phyloP scores from a whole-genome alignment of 2,888 invertebrate genomes.

The Cenopis cana region DNA sequence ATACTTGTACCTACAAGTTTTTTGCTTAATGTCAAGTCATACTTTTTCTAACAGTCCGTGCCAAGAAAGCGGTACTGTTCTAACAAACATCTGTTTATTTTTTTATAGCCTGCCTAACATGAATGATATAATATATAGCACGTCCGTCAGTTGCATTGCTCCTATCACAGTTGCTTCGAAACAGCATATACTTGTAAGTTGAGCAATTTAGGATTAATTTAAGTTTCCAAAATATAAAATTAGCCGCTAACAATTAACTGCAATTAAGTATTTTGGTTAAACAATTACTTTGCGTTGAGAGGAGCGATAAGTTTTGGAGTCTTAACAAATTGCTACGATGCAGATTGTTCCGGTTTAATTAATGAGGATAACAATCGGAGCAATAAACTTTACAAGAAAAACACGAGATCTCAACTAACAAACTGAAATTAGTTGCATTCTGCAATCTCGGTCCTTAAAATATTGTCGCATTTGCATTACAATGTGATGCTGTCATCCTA shows the following conservation, averaged over 20 bases:
- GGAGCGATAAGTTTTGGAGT: conserved; percentile 59
- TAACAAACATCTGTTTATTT: conserved; percentile 44
- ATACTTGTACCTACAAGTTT: conserved; percentile 49
- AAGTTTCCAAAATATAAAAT: conserved; percentile 49
- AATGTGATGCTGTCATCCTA: neutral
- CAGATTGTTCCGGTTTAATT: conserved; percentile 59
- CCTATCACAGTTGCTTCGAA: neutral
- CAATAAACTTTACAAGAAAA: conserved; percentile 22
- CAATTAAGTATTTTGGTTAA: conserved; percentile 64
- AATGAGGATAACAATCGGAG: conserved; percentile 47
- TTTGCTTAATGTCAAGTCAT: conserved; percentile 52
- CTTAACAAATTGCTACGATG: conserved; percentile 50
- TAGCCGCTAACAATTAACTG: conserved; percentile 57
- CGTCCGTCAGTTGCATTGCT: neutral
- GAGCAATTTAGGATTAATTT: conserved; percentile 36
- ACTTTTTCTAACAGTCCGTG: conserved; percentile 48
- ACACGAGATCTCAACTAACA: neutral
- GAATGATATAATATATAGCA: conserved; percentile 19
- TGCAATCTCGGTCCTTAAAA: neutral
- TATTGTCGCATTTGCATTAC: neutral
- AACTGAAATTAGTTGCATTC: neutral
- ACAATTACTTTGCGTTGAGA: conserved; percentile 70
- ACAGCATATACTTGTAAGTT: neutral
- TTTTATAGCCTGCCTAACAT: conserved; percentile 29
- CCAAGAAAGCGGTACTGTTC: conserved; percentile 28